Base-by-base conservation (phyloP, 2,113 vertebrate genomes). In the Pseudorasbora parva region DNA sequence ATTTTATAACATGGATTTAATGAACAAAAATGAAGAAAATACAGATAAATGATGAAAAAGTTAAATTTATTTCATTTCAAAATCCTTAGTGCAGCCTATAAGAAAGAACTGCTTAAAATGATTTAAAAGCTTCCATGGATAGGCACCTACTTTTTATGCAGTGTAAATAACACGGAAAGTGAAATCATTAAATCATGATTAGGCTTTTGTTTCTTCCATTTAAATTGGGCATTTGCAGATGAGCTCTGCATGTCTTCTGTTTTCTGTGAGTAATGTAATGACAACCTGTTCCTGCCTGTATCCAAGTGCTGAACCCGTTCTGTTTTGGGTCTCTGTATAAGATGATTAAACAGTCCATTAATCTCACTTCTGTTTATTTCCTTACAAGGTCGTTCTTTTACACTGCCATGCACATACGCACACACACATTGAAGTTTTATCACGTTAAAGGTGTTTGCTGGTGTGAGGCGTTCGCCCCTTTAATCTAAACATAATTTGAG, bases 291-390 rank as follows among this genome's bases (percentile, higher is more conserved):
- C 19, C 33, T 78, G 56, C 37, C 8, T 60, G 59, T 27, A 19
- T 79, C 77, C 59, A 64, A 64, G 2, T 49, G 23, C 59, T 79
- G 43, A 79, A 66, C 43, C 49, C 45, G 49, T 12, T 73, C n/a
- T 60, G 15, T 83, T 76, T 60, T 30, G 17, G 51, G 49, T 17
- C 30, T 25, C n/a, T 79, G 47, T 66, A 23, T 75, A 47, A 66
- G 15, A 41, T 56, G n/a, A 21, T 75, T 21, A 43, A 69, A 43
- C 51, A 59, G 74, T 27, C 51, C 59, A 57, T 82, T 68, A 68
- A 82, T 75, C 79, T 82, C 57, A 68, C 30, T 66, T 74, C 37
- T 82, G 47, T 47, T 84, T 43, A 43, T 57, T 81, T 25, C 47
- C 27, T 37, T 17, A 45, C 72, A 85, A 85, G 60, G 78, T 76